Percentiles rank a stretch among this genome's conserved stretches.
These are phyloP conservation scores for Strongylocentrotus purpuratus DNA, from an alignment of 35 echinoderm and acorn worm species.

Conservation along the genomic window DNA sequence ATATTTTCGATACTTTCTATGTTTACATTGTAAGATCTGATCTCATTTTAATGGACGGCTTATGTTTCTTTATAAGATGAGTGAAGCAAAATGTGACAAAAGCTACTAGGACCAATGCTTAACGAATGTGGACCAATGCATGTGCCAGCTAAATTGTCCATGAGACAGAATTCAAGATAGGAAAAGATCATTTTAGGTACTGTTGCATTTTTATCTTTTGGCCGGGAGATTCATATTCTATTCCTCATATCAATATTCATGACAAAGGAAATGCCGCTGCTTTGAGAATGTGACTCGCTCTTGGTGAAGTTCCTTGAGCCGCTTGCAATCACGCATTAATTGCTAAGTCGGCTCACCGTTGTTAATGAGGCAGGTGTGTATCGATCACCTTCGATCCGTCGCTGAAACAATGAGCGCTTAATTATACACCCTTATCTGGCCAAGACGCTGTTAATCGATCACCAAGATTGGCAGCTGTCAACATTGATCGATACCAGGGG, in stretches of 20 bases:
- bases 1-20: no score
- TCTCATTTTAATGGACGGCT: no score
- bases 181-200: not conserved
- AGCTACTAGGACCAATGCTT: no score
- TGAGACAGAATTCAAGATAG: no score
- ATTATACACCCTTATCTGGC: conserved; percentile 45
- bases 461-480: conserved; percentile 48
- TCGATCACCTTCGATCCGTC: conserved; percentile 24
- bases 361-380: conserved; percentile 34
- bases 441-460: conserved; percentile 46
- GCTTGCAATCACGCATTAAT: not conserved
- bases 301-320: not conserved
- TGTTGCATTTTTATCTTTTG: not conserved
- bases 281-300: not conserved
- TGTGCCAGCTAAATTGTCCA: no score
- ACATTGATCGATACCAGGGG: conserved; percentile 46
- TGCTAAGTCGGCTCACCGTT: conserved; percentile 41
- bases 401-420: conserved; percentile 54
- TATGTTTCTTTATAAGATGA: no score
- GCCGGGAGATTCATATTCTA: not conserved
- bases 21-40: no score
- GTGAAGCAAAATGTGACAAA: no score
- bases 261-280: not conserved
- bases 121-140: no score
- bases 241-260: not conserved